Base-by-base conservation (phyloP, 2,888 invertebrate species). In the Cetonia aurata region DNA sequence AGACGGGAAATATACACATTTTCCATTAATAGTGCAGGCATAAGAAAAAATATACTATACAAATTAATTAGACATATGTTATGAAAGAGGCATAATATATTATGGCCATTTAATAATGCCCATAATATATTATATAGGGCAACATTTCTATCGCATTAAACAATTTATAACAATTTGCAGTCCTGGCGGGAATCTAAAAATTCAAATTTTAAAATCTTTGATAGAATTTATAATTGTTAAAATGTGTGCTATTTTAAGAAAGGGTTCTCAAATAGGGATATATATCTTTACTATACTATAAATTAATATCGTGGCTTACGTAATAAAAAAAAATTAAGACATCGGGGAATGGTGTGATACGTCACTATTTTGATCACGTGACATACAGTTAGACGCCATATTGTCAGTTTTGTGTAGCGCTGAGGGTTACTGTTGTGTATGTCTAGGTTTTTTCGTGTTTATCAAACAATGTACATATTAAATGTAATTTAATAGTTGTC, bases 311-410 rank as follows among this genome's bases (percentile, higher is more conserved):
- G 62, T 71, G 73, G 84, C 82, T 83, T 83, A 84, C 83, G 83
- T 83, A 82, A 82, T 76, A 82, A 81, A 83, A 83, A 82, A 83
- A 82, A 78, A 78, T 80, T 76, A 79, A 81, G 82, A 82, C 81
- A 81, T 79, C 78, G 80, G 79, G 80, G 80, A 79, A 80, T 78
- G 79, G 83, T 81, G 81, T 77, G 75, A 79, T 83, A 85, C 85
- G 85, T 86, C 85, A 86, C 85, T 84, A 82, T 85, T 81, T 83
- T 80, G 85, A 81, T 87, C 87, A 87, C 87, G 87, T 88, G 87
- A 88, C 85, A 83, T 81, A 82, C 83, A 84, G 86, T 85, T 85
- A 84, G 84, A 85, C 87, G 88, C 88, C 88, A 88, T 88, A 87
- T 88, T 87, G 86, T 86, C 85, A 86, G 85, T 86, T 86, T 83